Evolutionary conservation across 1,140 invertebrate genomes (phyloP).

Genomic region (Drusus annulatus): DNA sequence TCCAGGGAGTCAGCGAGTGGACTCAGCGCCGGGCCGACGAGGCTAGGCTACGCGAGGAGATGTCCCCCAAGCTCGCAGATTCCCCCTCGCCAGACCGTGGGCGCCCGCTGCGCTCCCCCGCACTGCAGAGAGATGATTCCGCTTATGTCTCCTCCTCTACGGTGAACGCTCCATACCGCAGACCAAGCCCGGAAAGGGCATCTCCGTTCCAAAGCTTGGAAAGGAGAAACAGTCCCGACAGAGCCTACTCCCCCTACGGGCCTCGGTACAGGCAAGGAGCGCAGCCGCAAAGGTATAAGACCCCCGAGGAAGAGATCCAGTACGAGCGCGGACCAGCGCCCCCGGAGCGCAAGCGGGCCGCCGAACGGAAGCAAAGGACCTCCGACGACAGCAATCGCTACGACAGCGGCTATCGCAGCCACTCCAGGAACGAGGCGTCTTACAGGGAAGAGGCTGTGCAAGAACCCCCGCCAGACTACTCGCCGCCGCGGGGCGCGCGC

Average conservation of each 20-base stretch:
- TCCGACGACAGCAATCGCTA: constrained; percentile 69
- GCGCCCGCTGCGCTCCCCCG: constrained; percentile 65
- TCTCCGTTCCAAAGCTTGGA: constrained; percentile 69
- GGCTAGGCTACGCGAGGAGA: constrained; percentile 67
- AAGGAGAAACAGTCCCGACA: constrained; percentile 61
- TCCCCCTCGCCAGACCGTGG: constrained; percentile 67
- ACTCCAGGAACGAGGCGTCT: constrained; percentile 69
- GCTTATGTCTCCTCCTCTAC: constrained; percentile 72
- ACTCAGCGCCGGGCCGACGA: constrained; percentile 76
- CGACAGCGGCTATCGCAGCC: constrained; percentile 72
- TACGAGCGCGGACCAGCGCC: constrained; percentile 70
- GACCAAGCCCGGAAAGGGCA: constrained; percentile 66
- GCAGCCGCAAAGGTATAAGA: constrained; percentile 43
- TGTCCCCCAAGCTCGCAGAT: constrained; percentile 65
- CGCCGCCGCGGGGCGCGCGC: constrained; percentile 73
- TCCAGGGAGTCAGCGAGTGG: constrained; percentile 84
- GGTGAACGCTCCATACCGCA: constrained; percentile 62
- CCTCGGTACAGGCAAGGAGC: constrained; percentile 41
- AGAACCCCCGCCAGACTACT: constrained; percentile 81
- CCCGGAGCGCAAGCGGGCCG: constrained; percentile 74
- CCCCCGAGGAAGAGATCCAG: constrained; percentile 33
- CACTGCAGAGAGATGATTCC: constrained; percentile 71
- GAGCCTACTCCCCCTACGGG: constrained; percentile 65
- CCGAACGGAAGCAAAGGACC: constrained; percentile 64
- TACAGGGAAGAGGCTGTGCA: constrained; percentile 66